Percentiles rank a stretch among this genome's conserved stretches.
Conservation (phyloP, 2,113 vertebrate species). For the Plestiodon gilberti region DNA sequence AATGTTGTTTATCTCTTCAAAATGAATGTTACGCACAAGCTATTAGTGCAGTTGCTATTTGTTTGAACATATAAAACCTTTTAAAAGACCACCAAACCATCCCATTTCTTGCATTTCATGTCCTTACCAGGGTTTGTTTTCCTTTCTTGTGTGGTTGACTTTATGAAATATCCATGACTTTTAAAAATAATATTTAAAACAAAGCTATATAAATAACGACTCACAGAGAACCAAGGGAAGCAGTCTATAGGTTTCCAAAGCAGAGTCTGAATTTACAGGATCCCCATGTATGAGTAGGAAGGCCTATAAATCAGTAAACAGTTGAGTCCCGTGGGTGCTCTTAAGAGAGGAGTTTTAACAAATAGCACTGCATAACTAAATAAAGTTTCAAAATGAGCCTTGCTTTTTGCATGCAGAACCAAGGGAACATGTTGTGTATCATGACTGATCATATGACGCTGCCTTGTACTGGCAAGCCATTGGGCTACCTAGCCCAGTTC, state of each 20-base stretch:
- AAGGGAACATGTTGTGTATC: background rate
- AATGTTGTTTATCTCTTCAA: background rate
- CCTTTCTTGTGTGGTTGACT: slow-evolving; percentile 48
- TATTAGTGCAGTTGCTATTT: slow-evolving; percentile 28
- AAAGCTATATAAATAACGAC: slow-evolving; percentile 43
- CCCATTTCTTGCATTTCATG: slow-evolving; percentile 17
- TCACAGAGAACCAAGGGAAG: slow-evolving; percentile 25
- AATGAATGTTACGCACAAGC: slow-evolving; percentile 3
- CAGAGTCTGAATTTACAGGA: slow-evolving; percentile 41
- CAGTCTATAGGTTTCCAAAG: slow-evolving; percentile 43
- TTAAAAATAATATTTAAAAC: slow-evolving; percentile 55
- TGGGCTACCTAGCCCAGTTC: background rate
- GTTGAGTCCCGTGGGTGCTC: slow-evolving; percentile 9
- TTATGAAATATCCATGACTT: slow-evolving; percentile 45
- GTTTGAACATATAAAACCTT: slow-evolving; percentile 11
- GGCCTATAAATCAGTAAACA: slow-evolving; percentile 32
- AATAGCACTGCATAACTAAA: background rate
- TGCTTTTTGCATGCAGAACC: background rate
- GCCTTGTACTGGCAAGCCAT: background rate
- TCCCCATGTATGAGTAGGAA: slow-evolving; percentile 35
- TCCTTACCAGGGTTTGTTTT: slow-evolving; percentile 50
- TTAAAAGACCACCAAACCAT: slow-evolving; percentile 36
- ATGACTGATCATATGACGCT: background rate
- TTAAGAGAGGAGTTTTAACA: slow-evolving; percentile 12
- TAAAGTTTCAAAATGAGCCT: rapidly evolving